Base-by-base conservation (phyloP, 2,113 vertebrate species). In the Cyphomyrus discorhynchus region DNA sequence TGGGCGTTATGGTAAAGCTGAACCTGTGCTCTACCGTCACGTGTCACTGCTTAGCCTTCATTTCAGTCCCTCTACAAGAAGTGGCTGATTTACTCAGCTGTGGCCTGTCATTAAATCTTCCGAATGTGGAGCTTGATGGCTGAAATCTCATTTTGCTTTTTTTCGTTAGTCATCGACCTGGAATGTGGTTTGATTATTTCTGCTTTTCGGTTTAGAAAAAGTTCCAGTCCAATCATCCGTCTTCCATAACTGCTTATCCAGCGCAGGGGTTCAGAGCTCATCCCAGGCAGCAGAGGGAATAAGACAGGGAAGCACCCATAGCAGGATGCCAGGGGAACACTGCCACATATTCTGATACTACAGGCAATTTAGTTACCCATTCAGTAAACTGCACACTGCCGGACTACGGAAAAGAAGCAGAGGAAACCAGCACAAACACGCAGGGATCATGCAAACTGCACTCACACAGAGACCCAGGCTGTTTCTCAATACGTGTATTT, bases 161-260 rank as follows among this genome's bases (percentile, higher is more conserved):
- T 70, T 85, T 46, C 39, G 24, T 85, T 24, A 85, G 82, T 46
- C 17, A 46, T 85, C 45, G 42, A 49, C 17, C 45, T 45, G 42
- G 82, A 85, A 85, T 49, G 21, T 2, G n/a, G 82, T 85, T 85
- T 85, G 82, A 85, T 85, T 85, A 49, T 85, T 85, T 21, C 82
- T 49, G 82, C 19, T 45, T 85, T 85, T 85, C 39, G 8, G 82
- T 45, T 85, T 85, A 47, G 82, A 49, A 85, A 46, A 47, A 46
- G 82, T 85, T 85, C 45, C 82, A 85, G 39, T n/a, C 45, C 82
- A 3, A 27, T 49, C 45, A 85, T 85, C 82, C 21, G 10, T 85
- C 82, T 47, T 85, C 62, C 62, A 31, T 85, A 85, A 85, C 17
- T 46, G 21, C 82, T 85, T 27, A 45, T 85, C 82, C 82, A 47